Evolutionary conservation across 2,888 invertebrate genomes (phyloP).

Genomic region (Lepidochrysops patricia): DNA sequence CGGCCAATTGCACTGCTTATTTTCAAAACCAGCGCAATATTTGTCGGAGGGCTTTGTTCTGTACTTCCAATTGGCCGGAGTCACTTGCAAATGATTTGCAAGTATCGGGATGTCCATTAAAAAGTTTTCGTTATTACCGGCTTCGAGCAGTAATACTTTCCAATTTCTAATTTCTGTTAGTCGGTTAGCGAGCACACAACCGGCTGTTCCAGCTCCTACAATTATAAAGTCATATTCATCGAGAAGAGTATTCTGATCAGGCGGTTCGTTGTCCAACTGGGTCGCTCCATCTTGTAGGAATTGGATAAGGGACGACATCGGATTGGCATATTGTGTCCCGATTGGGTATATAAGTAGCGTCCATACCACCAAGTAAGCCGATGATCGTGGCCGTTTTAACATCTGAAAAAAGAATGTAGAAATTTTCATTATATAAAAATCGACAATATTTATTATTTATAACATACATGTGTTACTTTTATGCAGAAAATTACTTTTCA

Average conservation of each 20-base stretch:
- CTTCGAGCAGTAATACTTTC: constrained; percentile 82
- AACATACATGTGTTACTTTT: too few relatives aligned
- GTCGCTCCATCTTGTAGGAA: constrained; percentile 70
- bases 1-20: constrained; percentile 84
- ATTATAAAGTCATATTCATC: constrained; percentile 84
- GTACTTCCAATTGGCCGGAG: constrained; percentile 86
- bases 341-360: constrained; percentile 32
- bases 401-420: constrained; percentile 47
- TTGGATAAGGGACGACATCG: constrained; percentile 65
- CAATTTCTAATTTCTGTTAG: constrained; percentile 80
- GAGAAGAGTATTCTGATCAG: constrained; percentile 60
- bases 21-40: constrained; percentile 83
- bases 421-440: not conserved
- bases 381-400: constrained; percentile 39
- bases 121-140: constrained; percentile 80
- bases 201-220: constrained; percentile 87
- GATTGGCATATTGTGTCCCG: constrained; percentile 43
- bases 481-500: not conserved
- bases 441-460: too few relatives aligned
- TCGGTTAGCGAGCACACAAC: constrained; percentile 83
- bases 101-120: constrained; percentile 85
- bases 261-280: constrained; percentile 69
- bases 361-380: constrained; percentile 38
- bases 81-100: constrained; percentile 82
- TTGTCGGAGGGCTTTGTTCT: constrained; percentile 83